phyloP scores from a whole-genome alignment of 2,797 vertebrate genomes.

The Pampus argenteus region DNA sequence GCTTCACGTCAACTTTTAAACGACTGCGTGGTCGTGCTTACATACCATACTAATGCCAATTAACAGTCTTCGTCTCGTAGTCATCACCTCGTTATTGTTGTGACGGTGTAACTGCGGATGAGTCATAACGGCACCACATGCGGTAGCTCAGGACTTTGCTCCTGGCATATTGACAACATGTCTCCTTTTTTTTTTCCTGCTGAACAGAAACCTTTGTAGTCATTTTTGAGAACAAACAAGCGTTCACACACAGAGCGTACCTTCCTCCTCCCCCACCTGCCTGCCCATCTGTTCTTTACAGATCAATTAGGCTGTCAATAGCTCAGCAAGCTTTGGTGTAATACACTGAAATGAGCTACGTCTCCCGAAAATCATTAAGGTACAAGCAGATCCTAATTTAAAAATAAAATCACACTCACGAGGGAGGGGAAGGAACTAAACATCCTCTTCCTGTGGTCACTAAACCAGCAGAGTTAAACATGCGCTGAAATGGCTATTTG shows the following conservation, averaged over 20 bases:
- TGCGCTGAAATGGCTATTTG: conserved; percentile 26
- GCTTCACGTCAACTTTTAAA: too few species aligned
- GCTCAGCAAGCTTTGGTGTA: conserved; percentile 32
- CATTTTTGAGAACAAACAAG: conserved; percentile 50
- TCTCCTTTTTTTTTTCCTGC: conserved; percentile 27
- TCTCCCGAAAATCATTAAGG: conserved; percentile 21
- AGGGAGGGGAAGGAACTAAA: conserved; percentile 24
- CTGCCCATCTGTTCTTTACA: conserved; percentile 75
- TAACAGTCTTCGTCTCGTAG: background rate
- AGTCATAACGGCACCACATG: conserved; percentile 9
- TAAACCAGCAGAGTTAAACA: conserved; percentile 26
- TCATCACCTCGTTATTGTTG: conserved; percentile 8
- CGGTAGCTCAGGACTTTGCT: conserved; percentile 7
- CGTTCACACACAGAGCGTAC: conserved; percentile 4
- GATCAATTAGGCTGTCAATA: conserved; percentile 76
- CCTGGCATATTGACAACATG: conserved; percentile 45
- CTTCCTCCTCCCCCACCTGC: conserved; percentile 54
- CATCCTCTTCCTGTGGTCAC: conserved; percentile 61
- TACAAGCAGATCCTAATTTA: conserved; percentile 27
- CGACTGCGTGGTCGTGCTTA: background rate
- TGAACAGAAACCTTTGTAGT: conserved; percentile 53
- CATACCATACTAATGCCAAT: background rate
- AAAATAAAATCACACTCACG: background rate
- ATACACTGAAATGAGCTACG: conserved; percentile 35
- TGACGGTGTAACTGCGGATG: conserved; percentile 7